These are phyloP conservation scores for Archaeoteleia sp. DNA, from an alignment of 2,888 invertebrate species.

Conservation along the genomic window DNA sequence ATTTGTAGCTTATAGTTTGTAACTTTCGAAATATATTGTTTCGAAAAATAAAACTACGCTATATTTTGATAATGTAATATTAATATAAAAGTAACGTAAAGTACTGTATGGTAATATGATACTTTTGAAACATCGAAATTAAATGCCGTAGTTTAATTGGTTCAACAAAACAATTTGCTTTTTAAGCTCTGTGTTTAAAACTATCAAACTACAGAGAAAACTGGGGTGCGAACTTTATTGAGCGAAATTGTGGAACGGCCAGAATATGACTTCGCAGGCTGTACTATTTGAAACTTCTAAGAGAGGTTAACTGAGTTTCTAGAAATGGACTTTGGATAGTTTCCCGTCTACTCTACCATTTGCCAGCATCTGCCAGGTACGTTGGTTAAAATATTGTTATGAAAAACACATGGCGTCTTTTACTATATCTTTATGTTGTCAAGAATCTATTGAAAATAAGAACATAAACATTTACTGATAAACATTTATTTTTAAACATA, in stretches of 20 bases:
- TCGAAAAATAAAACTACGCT: too few species aligned
- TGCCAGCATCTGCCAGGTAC: conserved; percentile 16
- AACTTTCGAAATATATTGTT: too few species aligned
- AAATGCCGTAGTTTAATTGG: conserved; percentile 1
- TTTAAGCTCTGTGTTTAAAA: conserved; percentile 50
- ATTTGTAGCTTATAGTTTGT: too few species aligned
- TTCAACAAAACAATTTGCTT: conserved; percentile 30
- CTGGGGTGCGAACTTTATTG: conserved; percentile 67
- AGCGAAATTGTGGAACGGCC: conserved; percentile 62
- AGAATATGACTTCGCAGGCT: conserved; percentile 64
- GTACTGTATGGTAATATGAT: too few species aligned
- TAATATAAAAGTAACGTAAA: too few species aligned
- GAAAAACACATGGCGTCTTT: background rate
- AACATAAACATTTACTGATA: too few species aligned
- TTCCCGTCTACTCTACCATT: conserved; percentile 49
- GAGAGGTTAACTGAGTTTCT: conserved; percentile 66
- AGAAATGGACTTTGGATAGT: conserved; percentile 62
- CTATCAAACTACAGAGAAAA: conserved; percentile 64
- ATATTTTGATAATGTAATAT: too few species aligned
- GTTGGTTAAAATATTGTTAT: conserved; percentile 3
- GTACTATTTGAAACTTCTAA: conserved; percentile 65
- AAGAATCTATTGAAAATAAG: too few species aligned
- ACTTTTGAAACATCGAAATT: too few species aligned
- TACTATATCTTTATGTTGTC: background rate
- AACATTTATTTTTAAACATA: too few species aligned